These are phyloP conservation scores for Orientallactaga bullata DNA, from an alignment of 2,113 vertebrate genomes.

Conservation along the genomic window DNA sequence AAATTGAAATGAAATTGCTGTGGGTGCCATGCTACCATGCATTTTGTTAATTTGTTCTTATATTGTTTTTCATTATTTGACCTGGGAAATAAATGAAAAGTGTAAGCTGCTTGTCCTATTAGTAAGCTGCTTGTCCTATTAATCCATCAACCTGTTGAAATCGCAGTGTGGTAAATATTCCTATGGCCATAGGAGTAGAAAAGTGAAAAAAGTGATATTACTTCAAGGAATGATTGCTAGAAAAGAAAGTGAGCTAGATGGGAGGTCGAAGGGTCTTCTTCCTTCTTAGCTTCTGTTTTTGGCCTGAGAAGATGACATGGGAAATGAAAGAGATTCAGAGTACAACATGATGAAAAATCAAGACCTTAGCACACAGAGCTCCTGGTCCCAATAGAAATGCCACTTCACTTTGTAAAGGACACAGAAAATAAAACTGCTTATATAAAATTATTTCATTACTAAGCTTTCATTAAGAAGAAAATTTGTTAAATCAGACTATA, in stretches of 20 bases:
- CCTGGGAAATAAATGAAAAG: slow-evolving; percentile 36
- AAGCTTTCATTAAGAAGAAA: slow-evolving; percentile 8
- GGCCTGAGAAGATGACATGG: slow-evolving; percentile 28
- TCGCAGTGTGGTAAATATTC: background rate
- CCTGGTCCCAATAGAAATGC: background rate
- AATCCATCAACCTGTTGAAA: slow-evolving; percentile 27
- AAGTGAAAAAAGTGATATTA: background rate
- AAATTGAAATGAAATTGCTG: slow-evolving; percentile 59
- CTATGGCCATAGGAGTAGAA: background rate
- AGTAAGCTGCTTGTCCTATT: background rate
- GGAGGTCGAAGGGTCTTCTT: background rate
- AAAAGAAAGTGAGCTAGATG: slow-evolving; percentile 24
- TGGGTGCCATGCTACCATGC: background rate
- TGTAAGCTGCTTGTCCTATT: background rate
- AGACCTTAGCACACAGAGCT: background rate
- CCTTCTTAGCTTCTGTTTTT: slow-evolving; percentile 41
- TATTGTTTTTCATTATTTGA: slow-evolving; percentile 53
- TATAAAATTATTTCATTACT: slow-evolving; percentile 19
- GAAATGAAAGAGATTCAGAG: background rate
- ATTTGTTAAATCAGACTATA: slow-evolving; percentile 27
- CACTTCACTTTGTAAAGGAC: background rate
- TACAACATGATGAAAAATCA: background rate
- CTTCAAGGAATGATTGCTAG: background rate
- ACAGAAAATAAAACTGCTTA: background rate
- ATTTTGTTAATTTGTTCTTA: slow-evolving; percentile 65